Evolutionary conservation across 2,113 vertebrate species (phyloP), one percentile per base, ranked within the genome.

Genomic region (Bufo bufo): DNA sequence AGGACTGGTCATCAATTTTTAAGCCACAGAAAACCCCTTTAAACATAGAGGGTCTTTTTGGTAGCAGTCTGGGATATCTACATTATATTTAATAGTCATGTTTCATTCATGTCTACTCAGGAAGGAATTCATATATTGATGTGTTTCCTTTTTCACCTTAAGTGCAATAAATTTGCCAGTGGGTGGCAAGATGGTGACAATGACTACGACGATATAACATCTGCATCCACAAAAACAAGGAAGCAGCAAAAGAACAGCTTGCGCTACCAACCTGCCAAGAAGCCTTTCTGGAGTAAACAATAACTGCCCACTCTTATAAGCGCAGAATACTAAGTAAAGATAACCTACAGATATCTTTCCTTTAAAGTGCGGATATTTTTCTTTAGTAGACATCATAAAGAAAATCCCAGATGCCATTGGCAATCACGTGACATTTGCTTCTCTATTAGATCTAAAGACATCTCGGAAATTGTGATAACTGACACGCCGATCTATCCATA

Each of bases 211-310:
- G 65, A 50, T 86, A 45, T 45, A 56, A 81, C 47, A 69, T 56
- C 47, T 52, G 47, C 45, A 66, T 78, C 59, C 45, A 52, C 16
- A 71, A 86, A 66, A 86, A 79, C 59, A 79, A 52, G 61, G 45
- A 77, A 77, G 49, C 85, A 49, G 45, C 49, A 80, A 80, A 71
- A 54, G 74, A 87, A 87, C 85, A 87, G 85, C 85, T 87, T 87
- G 85, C 20, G 23, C 59, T 87, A 12, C 16, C n/a, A 65, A 80
- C 23, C 65, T 87, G 85, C 85, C 85, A 80, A 87, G 49, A 87
- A 79, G 61, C 45, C 77, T 45, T 79, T 43, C 77, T 56, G 75
- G 47, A 86, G 58, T 86, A 87, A 87, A 87, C 85, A 87, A 14
- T 69, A 33, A 65, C 56, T 86, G 47, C 85, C 85, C 85, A 86